phyloP scores from a whole-genome alignment of 1,140 invertebrate genomes.

The Drosophila pruinosa region DNA sequence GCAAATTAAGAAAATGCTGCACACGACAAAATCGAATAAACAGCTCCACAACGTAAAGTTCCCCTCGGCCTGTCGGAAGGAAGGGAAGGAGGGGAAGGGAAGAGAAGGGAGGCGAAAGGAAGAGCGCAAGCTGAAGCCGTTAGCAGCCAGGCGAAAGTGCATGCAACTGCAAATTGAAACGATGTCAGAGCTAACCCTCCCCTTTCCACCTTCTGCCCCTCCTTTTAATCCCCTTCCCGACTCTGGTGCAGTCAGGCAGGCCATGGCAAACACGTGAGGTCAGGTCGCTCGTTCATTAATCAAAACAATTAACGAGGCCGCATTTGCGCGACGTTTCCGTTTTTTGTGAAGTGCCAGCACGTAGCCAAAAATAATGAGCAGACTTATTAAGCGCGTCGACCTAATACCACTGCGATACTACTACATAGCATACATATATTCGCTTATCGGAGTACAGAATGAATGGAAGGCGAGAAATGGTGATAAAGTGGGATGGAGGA shows the following conservation, averaged over 20 bases:
- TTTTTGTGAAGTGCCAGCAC: constrained; percentile 67
- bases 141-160: constrained; percentile 33
- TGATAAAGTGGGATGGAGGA: neutral
- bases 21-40: constrained; percentile 80
- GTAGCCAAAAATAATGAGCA: constrained; percentile 67
- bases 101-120: constrained; percentile 1
- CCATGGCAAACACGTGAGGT: constrained; percentile 60
- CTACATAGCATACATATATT: neutral
- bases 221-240: neutral
- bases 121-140: neutral
- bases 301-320: constrained; percentile 80
- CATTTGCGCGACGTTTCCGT: constrained; percentile 75
- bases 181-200: constrained; percentile 31
- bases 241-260: neutral
- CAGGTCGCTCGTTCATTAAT: constrained; percentile 73
- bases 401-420: constrained; percentile 22
- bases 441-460: neutral
- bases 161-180: constrained; percentile 72
- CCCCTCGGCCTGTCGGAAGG: neutral
- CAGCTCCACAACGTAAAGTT: constrained; percentile 41
- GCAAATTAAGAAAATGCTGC: constrained; percentile 76
- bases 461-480: neutral
- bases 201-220: neutral
- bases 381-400: constrained; percentile 68
- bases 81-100: too few relatives aligned